These are phyloP conservation scores for Scrobipalpa atriplicella DNA, from an alignment of 2,888 invertebrate genomes.

Conservation along the genomic window DNA sequence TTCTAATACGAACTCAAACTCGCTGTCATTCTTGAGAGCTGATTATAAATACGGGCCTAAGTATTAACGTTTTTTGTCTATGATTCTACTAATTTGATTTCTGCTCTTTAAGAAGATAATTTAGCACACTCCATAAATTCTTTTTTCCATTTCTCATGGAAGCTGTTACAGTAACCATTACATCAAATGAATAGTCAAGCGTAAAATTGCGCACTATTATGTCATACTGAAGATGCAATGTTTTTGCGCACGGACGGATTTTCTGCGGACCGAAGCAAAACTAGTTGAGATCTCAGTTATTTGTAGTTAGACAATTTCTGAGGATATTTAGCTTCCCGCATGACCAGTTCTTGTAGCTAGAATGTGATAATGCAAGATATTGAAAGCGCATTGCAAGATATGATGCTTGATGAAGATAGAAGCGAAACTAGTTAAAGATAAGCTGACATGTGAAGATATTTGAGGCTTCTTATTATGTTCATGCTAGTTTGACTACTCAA, in stretches of 20 bases:
- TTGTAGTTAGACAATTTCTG: conserved; percentile 8
- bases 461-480: neutral
- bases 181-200: conserved; percentile 33
- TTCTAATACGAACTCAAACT: too few species aligned
- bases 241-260: conserved; percentile 40
- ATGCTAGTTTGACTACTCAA: neutral
- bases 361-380: neutral
- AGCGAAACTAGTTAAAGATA: neutral
- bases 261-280: conserved; percentile 14
- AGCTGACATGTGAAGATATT: conserved; percentile 3
- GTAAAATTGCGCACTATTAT: conserved; percentile 41
- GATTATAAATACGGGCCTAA: too few species aligned
- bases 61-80: too few species aligned
- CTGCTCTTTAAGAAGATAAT: neutral
- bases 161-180: conserved; percentile 1
- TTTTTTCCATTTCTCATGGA: neutral
- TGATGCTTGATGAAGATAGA: neutral
- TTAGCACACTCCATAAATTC: neutral
- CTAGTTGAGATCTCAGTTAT: conserved; percentile 21
- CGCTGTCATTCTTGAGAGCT: too few species aligned
- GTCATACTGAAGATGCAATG: conserved; percentile 40
- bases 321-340: conserved; percentile 3
- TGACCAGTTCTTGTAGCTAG: neutral
- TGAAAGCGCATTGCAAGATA: neutral
- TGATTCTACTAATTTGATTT: too few species aligned